Conservation (phyloP, 2,797 vertebrate species). For the Microctenopoma lineatum region DNA sequence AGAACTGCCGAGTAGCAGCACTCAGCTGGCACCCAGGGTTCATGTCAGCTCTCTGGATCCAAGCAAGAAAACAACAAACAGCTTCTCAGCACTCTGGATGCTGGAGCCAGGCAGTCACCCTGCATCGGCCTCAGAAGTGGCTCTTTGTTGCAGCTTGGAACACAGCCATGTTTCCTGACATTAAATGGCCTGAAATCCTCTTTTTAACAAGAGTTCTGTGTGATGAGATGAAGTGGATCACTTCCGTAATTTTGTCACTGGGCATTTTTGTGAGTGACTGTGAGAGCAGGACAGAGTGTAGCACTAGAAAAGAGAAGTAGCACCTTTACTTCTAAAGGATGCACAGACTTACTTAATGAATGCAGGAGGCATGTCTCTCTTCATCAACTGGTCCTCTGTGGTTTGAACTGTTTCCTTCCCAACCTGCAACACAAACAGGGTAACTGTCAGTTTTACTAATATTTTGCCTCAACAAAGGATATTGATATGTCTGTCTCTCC, state of each 20-base stretch:
- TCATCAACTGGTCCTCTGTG: conserved; percentile 98
- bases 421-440: conserved; percentile 83
- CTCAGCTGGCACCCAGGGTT: conserved; percentile 40
- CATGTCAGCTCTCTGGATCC: conserved; percentile 62
- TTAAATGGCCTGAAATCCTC: conserved; percentile 59
- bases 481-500: not conserved
- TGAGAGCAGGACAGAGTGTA: conserved; percentile 11
- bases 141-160: conserved; percentile 75
- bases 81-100: conserved; percentile 60
- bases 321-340: too few species aligned
- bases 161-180: conserved; percentile 67
- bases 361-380: conserved; percentile 98
- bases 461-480: conserved; percentile 49
- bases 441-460: conserved; percentile 33
- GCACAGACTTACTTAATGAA: conserved; percentile 93
- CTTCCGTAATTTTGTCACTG: conserved; percentile 41
- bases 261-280: conserved; percentile 28
- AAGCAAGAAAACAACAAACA: conserved; percentile 66
- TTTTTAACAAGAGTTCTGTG: conserved; percentile 65
- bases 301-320: not conserved
- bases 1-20: conserved; percentile 59
- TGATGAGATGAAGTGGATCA: conserved; percentile 51
- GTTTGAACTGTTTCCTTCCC: conserved; percentile 99
- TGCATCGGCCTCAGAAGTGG: conserved; percentile 58
- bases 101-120: conserved; percentile 41